Conservation (phyloP, 1,140 invertebrate species). For the Diorhabda sublineata region DNA sequence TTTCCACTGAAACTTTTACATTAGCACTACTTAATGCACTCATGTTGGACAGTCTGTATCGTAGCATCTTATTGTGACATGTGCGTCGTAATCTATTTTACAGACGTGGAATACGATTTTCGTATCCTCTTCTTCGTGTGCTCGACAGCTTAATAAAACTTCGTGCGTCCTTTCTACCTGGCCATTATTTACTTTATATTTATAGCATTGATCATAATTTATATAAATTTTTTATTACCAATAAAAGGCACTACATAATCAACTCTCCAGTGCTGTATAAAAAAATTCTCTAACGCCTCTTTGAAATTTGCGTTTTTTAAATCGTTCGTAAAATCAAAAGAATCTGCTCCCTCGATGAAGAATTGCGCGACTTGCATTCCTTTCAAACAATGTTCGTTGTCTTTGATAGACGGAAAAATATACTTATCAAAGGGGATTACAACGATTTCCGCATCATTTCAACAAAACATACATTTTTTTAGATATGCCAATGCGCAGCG, state of each 20-base stretch:
- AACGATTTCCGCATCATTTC: too few species aligned
- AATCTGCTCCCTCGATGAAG: too few species aligned
- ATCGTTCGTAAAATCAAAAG: conserved; percentile 22
- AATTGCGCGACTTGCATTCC: too few species aligned
- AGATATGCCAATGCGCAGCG: too few species aligned
- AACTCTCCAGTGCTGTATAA: conserved; percentile 19
- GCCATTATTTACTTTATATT: background rate
- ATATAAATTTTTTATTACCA: conserved; percentile 4
- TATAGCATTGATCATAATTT: background rate
- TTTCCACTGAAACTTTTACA: too few species aligned
- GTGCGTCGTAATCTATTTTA: conserved; percentile 26
- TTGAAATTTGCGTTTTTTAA: conserved; percentile 23
- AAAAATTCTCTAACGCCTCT: conserved; percentile 22
- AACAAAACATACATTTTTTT: too few species aligned
- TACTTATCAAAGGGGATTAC: too few species aligned
- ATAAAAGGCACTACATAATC: background rate
- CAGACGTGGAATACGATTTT: conserved; percentile 37
- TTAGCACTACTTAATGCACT: conserved; percentile 10
- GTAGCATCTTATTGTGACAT: conserved; percentile 32
- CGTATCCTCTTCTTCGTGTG: conserved; percentile 41
- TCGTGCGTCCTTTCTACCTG: conserved; percentile 14
- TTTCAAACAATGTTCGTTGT: too few species aligned
- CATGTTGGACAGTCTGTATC: conserved; percentile 29
- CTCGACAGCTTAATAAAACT: conserved; percentile 29
- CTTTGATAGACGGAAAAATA: too few species aligned